Percentiles rank a stretch among this genome's conserved stretches.
These are phyloP conservation scores for Eueremaeus valkanovi DNA, from an alignment of 2,888 invertebrate species.

Conservation along the genomic window DNA sequence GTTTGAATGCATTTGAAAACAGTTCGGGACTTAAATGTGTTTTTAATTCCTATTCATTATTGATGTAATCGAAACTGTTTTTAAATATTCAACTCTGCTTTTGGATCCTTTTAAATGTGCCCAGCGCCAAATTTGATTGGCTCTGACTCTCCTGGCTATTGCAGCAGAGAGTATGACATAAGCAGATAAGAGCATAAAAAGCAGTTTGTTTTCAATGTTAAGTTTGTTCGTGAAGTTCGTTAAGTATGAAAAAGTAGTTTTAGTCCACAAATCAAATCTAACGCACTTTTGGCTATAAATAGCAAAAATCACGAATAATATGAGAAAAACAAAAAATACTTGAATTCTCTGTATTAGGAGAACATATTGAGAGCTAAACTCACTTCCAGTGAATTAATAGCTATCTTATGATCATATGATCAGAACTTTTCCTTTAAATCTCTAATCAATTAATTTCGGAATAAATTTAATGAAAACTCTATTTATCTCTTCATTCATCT, in stretches of 20 bases:
- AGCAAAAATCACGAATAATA: not conserved
- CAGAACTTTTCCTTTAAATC: not conserved
- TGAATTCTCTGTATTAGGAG: not conserved
- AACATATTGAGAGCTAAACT: no score
- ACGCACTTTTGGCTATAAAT: not conserved
- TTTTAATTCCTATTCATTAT: no score
- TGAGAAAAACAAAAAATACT: not conserved
- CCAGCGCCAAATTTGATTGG: not conserved
- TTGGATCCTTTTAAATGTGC: no score
- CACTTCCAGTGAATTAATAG: no score
- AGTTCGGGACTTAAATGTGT: no score
- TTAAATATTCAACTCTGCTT: no score
- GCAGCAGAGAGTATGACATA: no score
- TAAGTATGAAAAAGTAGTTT: not conserved
- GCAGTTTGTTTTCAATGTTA: not conserved
- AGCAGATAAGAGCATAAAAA: not conserved
- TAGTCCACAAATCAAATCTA: not conserved
- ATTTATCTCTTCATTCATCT: not conserved
- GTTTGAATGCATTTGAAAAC: no score
- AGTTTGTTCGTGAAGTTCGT: not conserved
- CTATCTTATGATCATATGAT: no score
- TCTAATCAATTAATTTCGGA: not conserved
- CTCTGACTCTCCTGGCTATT: not conserved
- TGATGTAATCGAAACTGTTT: no score
- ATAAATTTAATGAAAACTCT: not conserved